Evolutionary conservation across 2,113 vertebrate species (phyloP).

Genomic region (Lepisosteus osseus): DNA sequence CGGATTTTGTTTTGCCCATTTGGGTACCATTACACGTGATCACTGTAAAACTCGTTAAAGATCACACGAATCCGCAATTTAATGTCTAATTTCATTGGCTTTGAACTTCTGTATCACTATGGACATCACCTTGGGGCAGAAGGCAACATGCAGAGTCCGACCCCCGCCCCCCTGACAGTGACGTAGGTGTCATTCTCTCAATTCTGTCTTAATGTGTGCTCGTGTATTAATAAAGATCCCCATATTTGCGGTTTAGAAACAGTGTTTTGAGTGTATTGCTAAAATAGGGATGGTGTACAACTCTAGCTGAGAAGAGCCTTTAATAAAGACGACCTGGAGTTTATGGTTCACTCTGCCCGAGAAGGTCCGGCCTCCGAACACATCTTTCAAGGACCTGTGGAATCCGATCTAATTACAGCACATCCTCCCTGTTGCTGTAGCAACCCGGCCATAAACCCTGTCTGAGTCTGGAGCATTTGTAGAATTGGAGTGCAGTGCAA

Average conservation of each 20-base stretch:
- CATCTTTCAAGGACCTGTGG: constrained; percentile 79
- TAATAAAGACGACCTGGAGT: constrained; percentile 65
- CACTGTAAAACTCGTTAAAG: too few species aligned
- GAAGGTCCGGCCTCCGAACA: constrained; percentile 69
- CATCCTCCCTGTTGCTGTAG: constrained; percentile 88
- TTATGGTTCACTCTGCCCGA: constrained; percentile 67
- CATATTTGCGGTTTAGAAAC: neutral
- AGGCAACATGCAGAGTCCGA: constrained; percentile 51
- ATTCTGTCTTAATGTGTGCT: too few species aligned
- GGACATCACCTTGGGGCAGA: constrained; percentile 76
- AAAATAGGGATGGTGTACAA: too few species aligned
- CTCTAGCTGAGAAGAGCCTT: constrained; percentile 24
- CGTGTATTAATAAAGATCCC: too few species aligned
- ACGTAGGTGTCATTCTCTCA: constrained; percentile 18
- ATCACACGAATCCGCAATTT: too few species aligned
- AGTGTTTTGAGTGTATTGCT: neutral
- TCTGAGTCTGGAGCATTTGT: constrained; percentile 80
- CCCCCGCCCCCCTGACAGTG: constrained; percentile 27
- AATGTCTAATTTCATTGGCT: constrained; percentile 63
- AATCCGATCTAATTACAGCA: constrained; percentile 88
- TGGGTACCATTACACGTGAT: too few species aligned
- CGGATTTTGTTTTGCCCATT: too few species aligned
- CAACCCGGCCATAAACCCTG: constrained; percentile 90
- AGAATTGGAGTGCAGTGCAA: constrained; percentile 76
- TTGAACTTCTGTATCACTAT: constrained; percentile 78